Evolutionary conservation across 1,140 invertebrate genomes (phyloP), one percentile per base, ranked within the genome.

Genomic region (Sarcophaga bullata): DNA sequence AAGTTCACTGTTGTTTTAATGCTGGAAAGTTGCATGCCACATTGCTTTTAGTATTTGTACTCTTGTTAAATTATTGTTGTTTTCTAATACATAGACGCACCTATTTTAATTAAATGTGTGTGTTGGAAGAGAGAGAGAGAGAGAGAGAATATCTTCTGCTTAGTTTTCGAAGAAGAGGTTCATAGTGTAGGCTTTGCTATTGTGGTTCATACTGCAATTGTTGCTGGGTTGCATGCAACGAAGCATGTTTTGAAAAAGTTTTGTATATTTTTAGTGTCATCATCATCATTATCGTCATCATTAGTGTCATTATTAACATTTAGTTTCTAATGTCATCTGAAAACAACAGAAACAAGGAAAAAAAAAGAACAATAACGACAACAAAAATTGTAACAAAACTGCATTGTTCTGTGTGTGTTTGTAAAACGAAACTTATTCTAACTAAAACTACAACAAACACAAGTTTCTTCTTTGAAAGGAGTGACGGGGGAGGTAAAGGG

Each of bases 221-320:
- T 58, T 58, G 6, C 11, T 58, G 52, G n/a, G 54, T 58, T 15
- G 13, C 15, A 58, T 37, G 54, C 13, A 15, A n/a, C 54, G 7
- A n/a, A 58, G 54, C 54, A 58, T 58, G 15, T n/a, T 58, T 58
- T 7, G 15, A 58, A 58, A 4, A 58, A 58, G 54, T 7, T 58
- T 58, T 7, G 7, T 13, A 58, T n/a, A n/a, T 58, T 58, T 58
- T 58, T 73, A 73, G 37, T 46, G 37, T 46, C 73, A 73, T 37
- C 73, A 62, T n/a, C 58, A 73, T 73, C 73, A 73, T 73, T 46
- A 73, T 37, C 73, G 15, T n/a, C 58, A 46, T 46, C 73, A 73
- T 73, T 37, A 73, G 73, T 73, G 73, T 47, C 73, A 73, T 73
- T 37, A 73, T 73, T 73, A 73, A 7, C 37, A 73, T 73, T 37